Conservation (phyloP, 1,140 invertebrate genomes). For the Laupala kohalensis region DNA sequence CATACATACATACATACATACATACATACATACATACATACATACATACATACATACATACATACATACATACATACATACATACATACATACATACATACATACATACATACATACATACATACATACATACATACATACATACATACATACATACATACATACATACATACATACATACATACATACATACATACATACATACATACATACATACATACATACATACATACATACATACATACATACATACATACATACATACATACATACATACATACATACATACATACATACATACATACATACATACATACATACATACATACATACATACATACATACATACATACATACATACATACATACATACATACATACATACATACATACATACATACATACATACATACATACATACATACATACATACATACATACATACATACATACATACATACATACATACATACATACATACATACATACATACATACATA, state of each 20-base stretch:
- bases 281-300: slow-evolving; percentile 2
- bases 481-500: slow-evolving; percentile 11
- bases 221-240: neutral
- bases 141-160: neutral
- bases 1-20: too few relatives aligned
- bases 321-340: neutral
- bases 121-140: neutral
- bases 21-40: too few relatives aligned
- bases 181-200: neutral
- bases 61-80: too few relatives aligned
- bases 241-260: neutral
- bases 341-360: slow-evolving; percentile 1
- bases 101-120: neutral
- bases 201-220: neutral
- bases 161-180: neutral
- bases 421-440: slow-evolving; percentile 10
- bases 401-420: slow-evolving; percentile 7
- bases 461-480: slow-evolving; percentile 11
- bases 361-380: slow-evolving; percentile 4
- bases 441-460: slow-evolving; percentile 11
- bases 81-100: neutral
- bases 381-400: slow-evolving; percentile 7
- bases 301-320: neutral
- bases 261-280: neutral
- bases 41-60: too few relatives aligned